Percentiles rank a stretch among this genome's conserved stretches.
Evolutionary conservation across 2,888 invertebrate genomes (phyloP).

Genomic region (Hyposoter dolosus): DNA sequence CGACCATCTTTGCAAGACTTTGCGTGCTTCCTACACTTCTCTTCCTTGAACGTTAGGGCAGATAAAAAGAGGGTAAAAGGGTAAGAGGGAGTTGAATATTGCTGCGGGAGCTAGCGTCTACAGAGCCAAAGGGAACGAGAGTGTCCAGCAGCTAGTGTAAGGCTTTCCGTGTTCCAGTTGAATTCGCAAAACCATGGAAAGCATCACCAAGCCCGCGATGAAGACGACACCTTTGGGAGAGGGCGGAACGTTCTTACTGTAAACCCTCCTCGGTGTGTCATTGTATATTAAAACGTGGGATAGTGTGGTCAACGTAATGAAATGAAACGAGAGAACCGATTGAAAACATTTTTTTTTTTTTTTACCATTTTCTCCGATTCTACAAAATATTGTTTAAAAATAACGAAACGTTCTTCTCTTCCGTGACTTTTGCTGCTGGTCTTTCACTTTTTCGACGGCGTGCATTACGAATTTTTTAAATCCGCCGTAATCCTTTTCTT

Average conservation of each 20-base stretch:
- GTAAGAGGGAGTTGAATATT: slow-evolving; percentile 41
- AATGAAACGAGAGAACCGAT: no score
- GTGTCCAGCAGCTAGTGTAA: slow-evolving; percentile 32
- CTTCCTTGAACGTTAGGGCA: slow-evolving; percentile 57
- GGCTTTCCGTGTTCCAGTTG: slow-evolving; percentile 28
- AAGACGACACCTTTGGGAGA: slow-evolving; percentile 26
- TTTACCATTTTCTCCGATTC: background rate
- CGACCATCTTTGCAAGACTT: slow-evolving; percentile 82
- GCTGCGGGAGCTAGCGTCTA: slow-evolving; percentile 17
- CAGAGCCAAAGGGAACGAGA: slow-evolving; percentile 16
- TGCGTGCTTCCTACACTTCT: slow-evolving; percentile 76
- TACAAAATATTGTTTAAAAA: background rate
- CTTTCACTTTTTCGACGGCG: slow-evolving; percentile 40
- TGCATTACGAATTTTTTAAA: slow-evolving; percentile 49
- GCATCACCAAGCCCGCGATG: slow-evolving; percentile 25
- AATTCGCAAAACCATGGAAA: background rate
- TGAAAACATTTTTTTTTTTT: background rate
- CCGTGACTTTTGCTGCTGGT: slow-evolving; percentile 23
- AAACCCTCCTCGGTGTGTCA: no score
- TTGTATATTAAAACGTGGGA: no score
- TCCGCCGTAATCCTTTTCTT: slow-evolving; percentile 36
- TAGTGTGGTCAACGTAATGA: no score
- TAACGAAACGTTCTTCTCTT: no score
- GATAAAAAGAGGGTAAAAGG: background rate
- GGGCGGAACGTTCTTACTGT: slow-evolving; percentile 14